Evolutionary conservation across 2,797 vertebrate species (phyloP).

Genomic region (Falco peregrinus): DNA sequence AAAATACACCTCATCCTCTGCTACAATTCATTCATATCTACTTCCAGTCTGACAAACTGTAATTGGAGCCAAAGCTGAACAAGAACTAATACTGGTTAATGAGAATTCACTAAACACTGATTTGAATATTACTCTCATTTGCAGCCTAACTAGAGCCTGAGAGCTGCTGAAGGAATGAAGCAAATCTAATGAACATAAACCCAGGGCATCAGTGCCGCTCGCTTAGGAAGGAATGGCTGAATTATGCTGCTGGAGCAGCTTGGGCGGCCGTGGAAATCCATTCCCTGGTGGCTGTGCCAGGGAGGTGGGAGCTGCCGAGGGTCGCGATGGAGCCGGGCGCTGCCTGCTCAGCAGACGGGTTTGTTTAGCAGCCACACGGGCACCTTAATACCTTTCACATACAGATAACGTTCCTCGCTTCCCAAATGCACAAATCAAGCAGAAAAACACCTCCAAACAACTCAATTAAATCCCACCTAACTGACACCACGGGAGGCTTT

Average conservation of each 20-base stretch:
- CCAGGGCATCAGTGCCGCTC: background rate
- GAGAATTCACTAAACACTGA: background rate
- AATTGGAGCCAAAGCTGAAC: background rate
- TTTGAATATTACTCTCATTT: background rate
- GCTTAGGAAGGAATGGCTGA: background rate
- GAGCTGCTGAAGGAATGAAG: background rate
- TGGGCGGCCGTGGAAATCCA: background rate
- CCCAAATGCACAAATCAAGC: background rate
- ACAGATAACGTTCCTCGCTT: background rate
- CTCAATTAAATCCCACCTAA: background rate
- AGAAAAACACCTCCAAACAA: background rate
- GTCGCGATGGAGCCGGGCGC: rapidly evolving
- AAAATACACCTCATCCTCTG: background rate
- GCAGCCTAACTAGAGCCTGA: background rate
- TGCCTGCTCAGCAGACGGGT: background rate
- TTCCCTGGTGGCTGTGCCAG: background rate
- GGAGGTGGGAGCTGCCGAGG: background rate
- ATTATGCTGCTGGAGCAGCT: background rate
- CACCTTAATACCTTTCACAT: background rate
- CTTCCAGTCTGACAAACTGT: background rate
- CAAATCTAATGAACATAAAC: background rate
- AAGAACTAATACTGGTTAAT: background rate
- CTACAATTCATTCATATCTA: background rate
- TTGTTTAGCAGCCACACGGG: background rate
- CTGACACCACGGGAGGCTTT: background rate